Evolutionary conservation across 2,113 vertebrate genomes (phyloP).

Genomic region (Myodes glareolus): DNA sequence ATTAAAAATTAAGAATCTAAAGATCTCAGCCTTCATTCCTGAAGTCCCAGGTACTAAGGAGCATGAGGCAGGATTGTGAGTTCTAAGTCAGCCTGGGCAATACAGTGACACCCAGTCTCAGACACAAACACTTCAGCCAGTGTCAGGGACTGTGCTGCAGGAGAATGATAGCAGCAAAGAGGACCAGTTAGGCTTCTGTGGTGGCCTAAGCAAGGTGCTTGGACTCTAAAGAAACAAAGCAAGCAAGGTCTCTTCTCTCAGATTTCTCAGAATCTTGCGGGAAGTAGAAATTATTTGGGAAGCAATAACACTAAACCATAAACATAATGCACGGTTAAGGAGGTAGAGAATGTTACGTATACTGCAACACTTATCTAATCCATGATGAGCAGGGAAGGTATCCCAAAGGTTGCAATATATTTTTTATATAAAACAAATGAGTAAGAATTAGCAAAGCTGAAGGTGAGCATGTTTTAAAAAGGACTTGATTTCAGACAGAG

Average conservation of each 20-base stretch:
- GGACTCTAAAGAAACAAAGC: neutral
- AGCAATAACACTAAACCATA: neutral
- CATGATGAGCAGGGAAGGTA: neutral
- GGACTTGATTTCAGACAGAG: neutral
- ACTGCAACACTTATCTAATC: neutral
- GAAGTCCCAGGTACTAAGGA: neutral
- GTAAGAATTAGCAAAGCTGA: slow-evolving; percentile 21
- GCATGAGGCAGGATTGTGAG: neutral
- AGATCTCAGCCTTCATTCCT: neutral
- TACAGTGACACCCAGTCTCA: neutral
- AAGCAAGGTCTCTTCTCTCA: neutral
- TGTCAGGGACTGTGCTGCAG: neutral
- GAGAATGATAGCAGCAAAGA: neutral
- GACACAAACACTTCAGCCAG: neutral
- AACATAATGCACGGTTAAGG: neutral
- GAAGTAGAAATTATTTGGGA: neutral
- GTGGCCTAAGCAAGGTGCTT: neutral
- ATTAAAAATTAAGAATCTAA: slow-evolving; percentile 13
- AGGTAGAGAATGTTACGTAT: neutral
- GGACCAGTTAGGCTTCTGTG: neutral
- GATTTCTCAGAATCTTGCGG: neutral
- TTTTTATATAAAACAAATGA: neutral
- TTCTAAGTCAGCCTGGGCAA: neutral
- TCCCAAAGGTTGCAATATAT: neutral
- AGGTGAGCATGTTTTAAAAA: neutral